A percentile compares a stretch with the other conserved stretches of the same genome.
phyloP scores from a whole-genome alignment of 2,888 invertebrate genomes.

The Eupithecia pulchellata region DNA sequence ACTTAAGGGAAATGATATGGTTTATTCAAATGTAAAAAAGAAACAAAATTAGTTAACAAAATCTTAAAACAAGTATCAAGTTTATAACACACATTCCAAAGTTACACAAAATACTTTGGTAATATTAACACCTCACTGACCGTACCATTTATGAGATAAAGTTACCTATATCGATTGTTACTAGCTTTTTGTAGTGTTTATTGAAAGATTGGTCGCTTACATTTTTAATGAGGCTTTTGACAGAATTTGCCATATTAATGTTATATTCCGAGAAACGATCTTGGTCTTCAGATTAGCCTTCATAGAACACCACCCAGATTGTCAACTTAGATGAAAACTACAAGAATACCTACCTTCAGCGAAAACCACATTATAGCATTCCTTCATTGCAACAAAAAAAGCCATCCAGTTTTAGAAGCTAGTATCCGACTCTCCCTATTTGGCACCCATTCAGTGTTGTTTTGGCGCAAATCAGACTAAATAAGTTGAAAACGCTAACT shows the following conservation, averaged over 20 bases:
- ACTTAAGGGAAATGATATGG: no score
- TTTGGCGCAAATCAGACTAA: slow-evolving; percentile 26
- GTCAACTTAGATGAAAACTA: not conserved
- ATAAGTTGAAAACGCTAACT: slow-evolving; percentile 17
- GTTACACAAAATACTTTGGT: not conserved
- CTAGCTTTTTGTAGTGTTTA: not conserved
- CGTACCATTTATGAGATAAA: not conserved
- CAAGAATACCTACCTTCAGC: not conserved
- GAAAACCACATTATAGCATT: slow-evolving; percentile 2
- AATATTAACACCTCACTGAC: not conserved
- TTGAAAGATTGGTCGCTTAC: not conserved
- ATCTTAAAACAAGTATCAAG: not conserved
- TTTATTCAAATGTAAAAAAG: no score
- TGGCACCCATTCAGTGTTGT: slow-evolving; percentile 36
- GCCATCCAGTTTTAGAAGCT: slow-evolving; percentile 38
- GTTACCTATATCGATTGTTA: not conserved
- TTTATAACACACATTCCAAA: not conserved
- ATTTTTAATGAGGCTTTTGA: not conserved
- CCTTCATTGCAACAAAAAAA: slow-evolving; percentile 3
- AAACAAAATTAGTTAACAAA: not conserved
- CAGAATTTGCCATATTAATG: slow-evolving; percentile 14
- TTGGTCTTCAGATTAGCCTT: not conserved
- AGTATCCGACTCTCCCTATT: slow-evolving; percentile 7
- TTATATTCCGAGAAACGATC: slow-evolving; percentile 35
- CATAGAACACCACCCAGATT: not conserved